Percentiles rank a stretch among this genome's conserved stretches.
Evolutionary conservation across 2,797 vertebrate genomes (phyloP).

Genomic region (Gallinago nigripennis): DNA sequence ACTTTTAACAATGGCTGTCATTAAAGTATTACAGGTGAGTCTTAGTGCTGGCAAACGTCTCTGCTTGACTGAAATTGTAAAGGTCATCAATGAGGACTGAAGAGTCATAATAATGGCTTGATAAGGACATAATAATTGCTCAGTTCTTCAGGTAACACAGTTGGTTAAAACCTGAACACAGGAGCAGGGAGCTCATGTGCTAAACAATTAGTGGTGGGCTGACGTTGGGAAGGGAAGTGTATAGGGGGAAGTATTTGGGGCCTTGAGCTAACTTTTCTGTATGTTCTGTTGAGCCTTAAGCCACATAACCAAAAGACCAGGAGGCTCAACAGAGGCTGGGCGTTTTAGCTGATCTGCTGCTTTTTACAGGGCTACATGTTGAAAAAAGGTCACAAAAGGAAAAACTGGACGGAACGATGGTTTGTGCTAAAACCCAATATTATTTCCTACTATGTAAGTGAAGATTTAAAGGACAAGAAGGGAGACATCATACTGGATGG

Average conservation of each 20-base stretch:
- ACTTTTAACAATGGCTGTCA: not conserved
- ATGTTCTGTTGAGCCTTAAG: not conserved
- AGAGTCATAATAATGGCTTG: not conserved
- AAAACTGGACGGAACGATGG: slow-evolving; percentile 99
- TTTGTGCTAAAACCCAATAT: slow-evolving; percentile 88
- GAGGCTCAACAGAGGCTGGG: not conserved
- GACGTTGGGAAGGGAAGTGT: not conserved
- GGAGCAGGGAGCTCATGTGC: not conserved
- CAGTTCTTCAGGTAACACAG: not conserved
- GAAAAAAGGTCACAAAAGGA: slow-evolving; percentile 96
- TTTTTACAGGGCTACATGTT: slow-evolving; percentile 91
- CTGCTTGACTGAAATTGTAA: not conserved
- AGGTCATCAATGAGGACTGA: not conserved
- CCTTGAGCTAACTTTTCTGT: not conserved
- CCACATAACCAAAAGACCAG: not conserved
- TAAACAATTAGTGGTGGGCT: not conserved
- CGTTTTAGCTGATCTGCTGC: slow-evolving; percentile 12
- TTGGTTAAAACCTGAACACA: not conserved
- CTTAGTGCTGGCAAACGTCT: not conserved
- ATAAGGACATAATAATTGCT: not conserved
- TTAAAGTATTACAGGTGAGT: not conserved
- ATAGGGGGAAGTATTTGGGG: not conserved
- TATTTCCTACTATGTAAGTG: slow-evolving; percentile 91
- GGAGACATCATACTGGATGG: slow-evolving; percentile 90
- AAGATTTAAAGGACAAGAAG: slow-evolving; percentile 93